These are phyloP conservation scores for Pachycephala philippinensis DNA, from an alignment of 2,113 vertebrate species.

Conservation along the genomic window DNA sequence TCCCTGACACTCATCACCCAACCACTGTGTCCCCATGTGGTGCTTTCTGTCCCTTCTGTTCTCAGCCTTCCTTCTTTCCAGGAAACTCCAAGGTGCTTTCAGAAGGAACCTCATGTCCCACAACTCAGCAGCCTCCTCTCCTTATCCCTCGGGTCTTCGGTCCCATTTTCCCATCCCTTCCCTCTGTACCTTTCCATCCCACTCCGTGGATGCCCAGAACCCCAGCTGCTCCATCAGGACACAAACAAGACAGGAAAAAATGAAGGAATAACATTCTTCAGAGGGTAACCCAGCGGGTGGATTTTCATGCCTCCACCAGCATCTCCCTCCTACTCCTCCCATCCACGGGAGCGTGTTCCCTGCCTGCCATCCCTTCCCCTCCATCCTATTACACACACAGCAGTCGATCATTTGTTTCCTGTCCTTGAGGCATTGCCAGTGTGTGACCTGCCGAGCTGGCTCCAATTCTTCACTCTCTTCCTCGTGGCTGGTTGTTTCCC, in stretches of 20 bases:
- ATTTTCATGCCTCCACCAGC: background rate
- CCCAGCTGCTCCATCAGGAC: background rate
- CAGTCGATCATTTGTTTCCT: background rate
- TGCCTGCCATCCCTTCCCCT: background rate
- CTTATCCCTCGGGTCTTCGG: background rate
- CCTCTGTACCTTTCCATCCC: rapidly evolving
- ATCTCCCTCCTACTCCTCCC: background rate
- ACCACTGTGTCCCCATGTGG: too few relatives aligned
- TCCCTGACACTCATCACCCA: background rate
- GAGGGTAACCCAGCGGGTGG: background rate
- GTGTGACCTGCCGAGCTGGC: background rate
- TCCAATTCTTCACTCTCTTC: background rate
- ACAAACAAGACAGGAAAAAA: background rate
- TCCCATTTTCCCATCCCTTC: background rate
- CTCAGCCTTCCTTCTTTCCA: background rate
- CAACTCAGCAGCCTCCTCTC: background rate
- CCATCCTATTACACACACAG: background rate
- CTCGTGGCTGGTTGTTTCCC: background rate
- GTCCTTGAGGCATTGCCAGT: conserved; percentile 14
- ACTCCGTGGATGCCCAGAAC: background rate
- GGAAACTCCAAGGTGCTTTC: background rate
- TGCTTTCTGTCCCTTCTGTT: background rate
- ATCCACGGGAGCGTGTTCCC: rapidly evolving
- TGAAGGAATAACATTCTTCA: background rate
- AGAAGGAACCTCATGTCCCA: background rate